Evolutionary conservation across 2,797 vertebrate species (phyloP).

Genomic region (Nyctibius grandis): DNA sequence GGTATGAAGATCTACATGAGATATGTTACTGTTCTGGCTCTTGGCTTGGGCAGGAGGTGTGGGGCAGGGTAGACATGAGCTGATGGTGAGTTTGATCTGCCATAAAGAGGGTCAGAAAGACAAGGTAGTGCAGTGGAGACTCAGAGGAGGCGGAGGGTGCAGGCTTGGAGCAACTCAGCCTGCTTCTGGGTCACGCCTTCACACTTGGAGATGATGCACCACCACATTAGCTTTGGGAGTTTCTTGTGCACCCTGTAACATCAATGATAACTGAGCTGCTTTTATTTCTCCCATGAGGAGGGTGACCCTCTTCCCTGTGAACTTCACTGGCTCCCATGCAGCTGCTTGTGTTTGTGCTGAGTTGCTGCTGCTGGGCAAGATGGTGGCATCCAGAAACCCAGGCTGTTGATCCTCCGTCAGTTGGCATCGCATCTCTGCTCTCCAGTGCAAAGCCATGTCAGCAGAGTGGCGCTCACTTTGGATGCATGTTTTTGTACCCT

Average conservation of each 20-base stretch:
- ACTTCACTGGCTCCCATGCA: neutral
- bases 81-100: neutral
- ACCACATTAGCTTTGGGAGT: neutral
- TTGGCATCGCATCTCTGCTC: neutral
- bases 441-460: neutral
- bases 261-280: neutral
- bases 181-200: neutral
- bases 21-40: neutral
- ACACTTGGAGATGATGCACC: neutral
- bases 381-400: neutral
- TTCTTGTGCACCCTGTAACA: neutral
- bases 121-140: neutral
- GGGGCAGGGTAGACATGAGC: neutral
- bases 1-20: rapidly evolving
- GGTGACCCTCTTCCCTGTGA: neutral
- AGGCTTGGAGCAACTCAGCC: neutral
- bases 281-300: neutral
- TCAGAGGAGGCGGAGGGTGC: neutral
- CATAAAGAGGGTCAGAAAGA: neutral
- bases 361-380: neutral
- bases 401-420: neutral
- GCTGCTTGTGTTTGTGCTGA: neutral
- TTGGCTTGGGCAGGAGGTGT: neutral
- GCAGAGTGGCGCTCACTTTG: neutral
- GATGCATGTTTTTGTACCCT: neutral